These are phyloP conservation scores for Nyctibius bracteatus DNA, from an alignment of 2,113 vertebrate species.

Conservation along the genomic window DNA sequence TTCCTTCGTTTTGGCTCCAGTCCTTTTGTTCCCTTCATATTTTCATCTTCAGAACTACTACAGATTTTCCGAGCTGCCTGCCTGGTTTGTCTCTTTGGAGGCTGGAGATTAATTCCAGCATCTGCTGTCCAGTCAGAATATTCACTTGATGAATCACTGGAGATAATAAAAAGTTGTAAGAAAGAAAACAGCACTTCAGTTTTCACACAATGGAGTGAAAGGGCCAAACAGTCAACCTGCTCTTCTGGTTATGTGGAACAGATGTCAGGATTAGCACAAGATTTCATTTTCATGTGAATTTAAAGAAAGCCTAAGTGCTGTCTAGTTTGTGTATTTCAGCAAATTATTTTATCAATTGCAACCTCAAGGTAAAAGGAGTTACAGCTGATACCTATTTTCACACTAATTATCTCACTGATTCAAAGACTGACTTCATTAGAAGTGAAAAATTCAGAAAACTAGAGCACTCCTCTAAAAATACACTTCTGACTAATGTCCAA, in stretches of 20 bases:
- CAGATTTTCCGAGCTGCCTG: conserved; percentile 79
- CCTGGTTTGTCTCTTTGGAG: conserved; percentile 89
- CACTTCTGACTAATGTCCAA: background rate
- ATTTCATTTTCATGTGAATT: background rate
- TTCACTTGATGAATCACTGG: conserved; percentile 93
- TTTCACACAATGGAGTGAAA: background rate
- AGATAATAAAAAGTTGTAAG: background rate
- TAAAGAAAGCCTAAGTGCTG: background rate
- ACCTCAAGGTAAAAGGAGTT: background rate
- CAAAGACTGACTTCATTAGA: background rate
- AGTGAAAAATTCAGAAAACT: background rate
- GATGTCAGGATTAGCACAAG: background rate
- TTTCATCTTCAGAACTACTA: conserved; percentile 95
- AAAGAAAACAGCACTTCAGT: background rate
- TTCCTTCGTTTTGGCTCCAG: conserved; percentile 81
- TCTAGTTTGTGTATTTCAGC: background rate
- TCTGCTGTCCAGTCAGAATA: conserved; percentile 99
- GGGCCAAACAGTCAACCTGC: background rate
- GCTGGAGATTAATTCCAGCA: conserved; percentile 97
- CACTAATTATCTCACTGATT: background rate
- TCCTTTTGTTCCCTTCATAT: conserved; percentile 73
- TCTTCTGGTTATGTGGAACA: background rate
- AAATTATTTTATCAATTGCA: background rate
- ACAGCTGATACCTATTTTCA: background rate
- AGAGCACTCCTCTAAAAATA: background rate